Conservation (phyloP, 2,888 invertebrate genomes). For the Spatulosminthurus flaviceps region DNA sequence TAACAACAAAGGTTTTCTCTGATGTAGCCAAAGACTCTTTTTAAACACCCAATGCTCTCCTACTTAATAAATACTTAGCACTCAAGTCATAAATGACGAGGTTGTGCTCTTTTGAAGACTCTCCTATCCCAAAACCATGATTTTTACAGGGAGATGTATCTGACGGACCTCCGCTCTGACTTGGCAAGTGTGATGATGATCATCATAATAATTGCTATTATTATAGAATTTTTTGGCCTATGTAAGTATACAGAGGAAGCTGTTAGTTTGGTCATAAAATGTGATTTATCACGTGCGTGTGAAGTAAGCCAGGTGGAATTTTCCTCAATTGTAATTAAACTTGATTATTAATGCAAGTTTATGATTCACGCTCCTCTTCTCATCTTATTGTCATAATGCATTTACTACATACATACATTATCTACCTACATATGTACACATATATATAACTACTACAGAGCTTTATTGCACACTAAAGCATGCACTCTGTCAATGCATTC, state of each 20-base stretch:
- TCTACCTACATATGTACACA: background rate
- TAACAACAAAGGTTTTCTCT: too few relatives aligned
- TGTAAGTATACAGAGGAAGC: background rate
- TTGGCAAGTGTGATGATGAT: background rate
- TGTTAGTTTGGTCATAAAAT: constrained; percentile 31
- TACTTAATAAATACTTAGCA: constrained; percentile 10
- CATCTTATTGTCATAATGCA: constrained; percentile 33
- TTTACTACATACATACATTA: background rate
- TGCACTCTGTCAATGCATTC: too few relatives aligned
- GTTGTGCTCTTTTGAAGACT: background rate
- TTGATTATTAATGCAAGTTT: constrained; percentile 33
- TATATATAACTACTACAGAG: too few relatives aligned
- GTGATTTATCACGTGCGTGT: constrained; percentile 43
- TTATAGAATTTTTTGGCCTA: background rate
- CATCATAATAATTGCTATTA: background rate
- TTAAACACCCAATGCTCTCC: too few relatives aligned
- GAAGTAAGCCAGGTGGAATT: constrained; percentile 43
- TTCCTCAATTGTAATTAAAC: constrained; percentile 42
- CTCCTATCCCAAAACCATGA: too few relatives aligned
- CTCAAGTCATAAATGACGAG: background rate
- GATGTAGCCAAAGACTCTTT: too few relatives aligned
- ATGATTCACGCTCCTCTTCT: constrained; percentile 38
- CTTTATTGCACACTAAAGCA: too few relatives aligned
- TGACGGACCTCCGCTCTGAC: background rate
- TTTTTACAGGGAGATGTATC: too few relatives aligned